These are phyloP conservation scores for Heliornis fulica DNA, from an alignment of 2,113 vertebrate species.

Conservation along the genomic window DNA sequence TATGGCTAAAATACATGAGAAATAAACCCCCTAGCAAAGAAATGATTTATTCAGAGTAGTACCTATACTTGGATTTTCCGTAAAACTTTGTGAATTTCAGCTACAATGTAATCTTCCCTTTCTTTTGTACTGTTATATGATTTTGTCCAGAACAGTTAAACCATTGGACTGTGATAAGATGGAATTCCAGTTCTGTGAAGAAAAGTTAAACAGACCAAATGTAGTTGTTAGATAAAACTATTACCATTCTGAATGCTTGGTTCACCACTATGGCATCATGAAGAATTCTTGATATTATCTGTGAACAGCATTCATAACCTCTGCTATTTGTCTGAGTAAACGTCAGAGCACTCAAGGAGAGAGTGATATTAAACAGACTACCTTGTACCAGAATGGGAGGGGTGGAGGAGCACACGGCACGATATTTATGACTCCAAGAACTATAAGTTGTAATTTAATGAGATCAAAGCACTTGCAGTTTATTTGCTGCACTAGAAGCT, in stretches of 20 bases:
- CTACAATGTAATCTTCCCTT: constrained; percentile 63
- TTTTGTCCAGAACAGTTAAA: constrained; percentile 80
- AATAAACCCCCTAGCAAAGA: not conserved
- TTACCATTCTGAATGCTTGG: constrained; percentile 67
- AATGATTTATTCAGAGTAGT: not conserved
- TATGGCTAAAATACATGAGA: not conserved
- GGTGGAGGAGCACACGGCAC: constrained; percentile 70
- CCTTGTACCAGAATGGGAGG: constrained; percentile 71
- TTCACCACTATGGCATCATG: constrained; percentile 73
- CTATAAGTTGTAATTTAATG: constrained; percentile 83
- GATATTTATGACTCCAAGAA: constrained; percentile 80
- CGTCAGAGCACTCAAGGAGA: constrained; percentile 79
- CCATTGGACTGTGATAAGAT: constrained; percentile 73
- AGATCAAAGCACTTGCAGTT: constrained; percentile 81
- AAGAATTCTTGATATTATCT: constrained; percentile 83
- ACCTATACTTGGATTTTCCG: constrained; percentile 7
- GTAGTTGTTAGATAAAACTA: constrained; percentile 78
- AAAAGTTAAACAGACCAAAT: constrained; percentile 80
- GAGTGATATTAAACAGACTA: constrained; percentile 84
- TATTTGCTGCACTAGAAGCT: constrained; percentile 72
- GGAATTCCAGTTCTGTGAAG: constrained; percentile 76
- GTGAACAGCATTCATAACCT: constrained; percentile 78
- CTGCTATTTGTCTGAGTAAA: constrained; percentile 83
- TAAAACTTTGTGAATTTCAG: constrained; percentile 65
- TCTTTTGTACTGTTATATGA: constrained; percentile 73